A percentile compares a stretch with the other conserved stretches of the same genome.
Evolutionary conservation across 2,113 vertebrate genomes (phyloP).

Genomic region (Eira barbara): DNA sequence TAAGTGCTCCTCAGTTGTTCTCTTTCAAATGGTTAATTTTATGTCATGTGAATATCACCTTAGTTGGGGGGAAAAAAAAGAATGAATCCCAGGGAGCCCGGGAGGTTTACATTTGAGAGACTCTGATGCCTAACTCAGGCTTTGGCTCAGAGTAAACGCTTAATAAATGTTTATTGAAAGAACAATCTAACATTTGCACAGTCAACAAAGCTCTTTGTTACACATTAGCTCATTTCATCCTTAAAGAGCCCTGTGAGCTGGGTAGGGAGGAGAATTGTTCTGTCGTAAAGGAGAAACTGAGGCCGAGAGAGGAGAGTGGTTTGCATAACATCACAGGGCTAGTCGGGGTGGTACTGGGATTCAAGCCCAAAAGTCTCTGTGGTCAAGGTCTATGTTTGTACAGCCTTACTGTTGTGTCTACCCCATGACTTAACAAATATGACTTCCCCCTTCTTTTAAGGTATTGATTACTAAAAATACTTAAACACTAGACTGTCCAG

Average conservation of each 20-base stretch:
- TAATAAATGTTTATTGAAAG: slow-evolving; percentile 78
- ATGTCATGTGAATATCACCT: not conserved
- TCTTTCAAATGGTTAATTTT: not conserved
- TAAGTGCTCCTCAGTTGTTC: not conserved
- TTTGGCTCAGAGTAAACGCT: slow-evolving; percentile 58
- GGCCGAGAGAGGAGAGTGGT: not conserved
- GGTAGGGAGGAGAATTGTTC: not conserved
- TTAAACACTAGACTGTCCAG: not conserved
- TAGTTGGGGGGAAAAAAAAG: not conserved
- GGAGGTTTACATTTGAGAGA: slow-evolving; percentile 47
- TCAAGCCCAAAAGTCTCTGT: not conserved
- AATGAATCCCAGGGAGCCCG: not conserved
- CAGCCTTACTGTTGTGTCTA: not conserved
- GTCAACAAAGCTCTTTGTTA: slow-evolving; percentile 76
- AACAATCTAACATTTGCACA: slow-evolving; percentile 76
- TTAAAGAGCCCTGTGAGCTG: slow-evolving; percentile 33
- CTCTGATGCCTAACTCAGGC: slow-evolving; percentile 52
- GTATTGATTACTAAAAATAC: not conserved
- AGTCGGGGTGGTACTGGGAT: not conserved
- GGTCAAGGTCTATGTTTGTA: not conserved
- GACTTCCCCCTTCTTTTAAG: not conserved
- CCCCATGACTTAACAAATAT: not conserved
- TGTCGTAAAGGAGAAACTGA: not conserved
- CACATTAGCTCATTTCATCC: slow-evolving; percentile 65
- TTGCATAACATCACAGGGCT: not conserved